Evolutionary conservation across 2,888 invertebrate genomes (phyloP).

Genomic region (Epirrhoe tristata): DNA sequence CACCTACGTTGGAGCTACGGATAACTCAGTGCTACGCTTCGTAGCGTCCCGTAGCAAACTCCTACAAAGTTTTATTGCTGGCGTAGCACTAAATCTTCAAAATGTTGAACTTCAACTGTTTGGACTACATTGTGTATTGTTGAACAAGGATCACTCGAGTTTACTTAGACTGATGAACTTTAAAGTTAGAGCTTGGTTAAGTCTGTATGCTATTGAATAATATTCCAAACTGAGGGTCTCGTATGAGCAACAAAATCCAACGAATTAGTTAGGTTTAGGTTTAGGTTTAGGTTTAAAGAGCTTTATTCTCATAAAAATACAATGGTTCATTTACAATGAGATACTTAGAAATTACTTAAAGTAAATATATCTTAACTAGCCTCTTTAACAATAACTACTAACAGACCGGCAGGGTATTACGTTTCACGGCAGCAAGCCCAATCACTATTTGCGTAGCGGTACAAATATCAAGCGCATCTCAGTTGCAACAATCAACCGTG

Average conservation of each 20-base stretch:
- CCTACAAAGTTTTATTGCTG: slow-evolving; percentile 59
- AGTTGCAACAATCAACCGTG: slow-evolving; percentile 40
- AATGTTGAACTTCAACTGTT: slow-evolving; percentile 55
- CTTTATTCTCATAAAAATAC: no score
- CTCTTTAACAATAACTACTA: slow-evolving; percentile 15
- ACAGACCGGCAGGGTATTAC: slow-evolving; percentile 13
- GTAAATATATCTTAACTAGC: no score
- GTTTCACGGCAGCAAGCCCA: slow-evolving; percentile 18
- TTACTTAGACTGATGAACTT: slow-evolving; percentile 40
- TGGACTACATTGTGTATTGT: slow-evolving; percentile 56
- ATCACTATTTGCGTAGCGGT: slow-evolving; percentile 20
- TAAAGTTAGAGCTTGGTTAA: slow-evolving; percentile 31
- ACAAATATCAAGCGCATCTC: slow-evolving; percentile 38
- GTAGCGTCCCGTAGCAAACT: slow-evolving; percentile 53
- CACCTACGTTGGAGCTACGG: slow-evolving; percentile 43
- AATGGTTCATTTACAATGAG: no score
- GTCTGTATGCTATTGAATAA: slow-evolving; percentile 16
- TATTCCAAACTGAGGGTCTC: not conserved
- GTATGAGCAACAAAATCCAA: slow-evolving; percentile 13
- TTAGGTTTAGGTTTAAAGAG: no score
- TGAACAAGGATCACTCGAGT: slow-evolving; percentile 49
- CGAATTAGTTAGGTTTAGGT: slow-evolving; percentile 13
- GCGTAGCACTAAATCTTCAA: slow-evolving; percentile 57
- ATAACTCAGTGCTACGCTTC: slow-evolving; percentile 50
- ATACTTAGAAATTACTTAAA: no score